Evolutionary conservation across 2,888 invertebrate species (phyloP).

Genomic region (Laspeyria flexula): DNA sequence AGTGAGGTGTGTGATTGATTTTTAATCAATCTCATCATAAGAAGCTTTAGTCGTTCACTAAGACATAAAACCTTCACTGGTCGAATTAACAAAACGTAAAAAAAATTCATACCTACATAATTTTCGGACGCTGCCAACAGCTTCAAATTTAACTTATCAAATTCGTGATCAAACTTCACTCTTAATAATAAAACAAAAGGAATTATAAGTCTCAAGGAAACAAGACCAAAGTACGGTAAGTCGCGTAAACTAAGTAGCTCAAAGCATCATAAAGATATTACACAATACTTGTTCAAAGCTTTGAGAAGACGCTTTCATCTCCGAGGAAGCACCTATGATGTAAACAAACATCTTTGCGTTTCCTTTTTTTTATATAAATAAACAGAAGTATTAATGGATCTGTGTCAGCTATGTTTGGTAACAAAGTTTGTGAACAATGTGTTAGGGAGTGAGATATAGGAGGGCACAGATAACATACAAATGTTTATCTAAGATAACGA

Average conservation of each 20-base stretch:
- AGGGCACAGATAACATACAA: neutral
- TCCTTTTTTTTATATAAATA: conserved; percentile 37
- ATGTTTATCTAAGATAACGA: no score
- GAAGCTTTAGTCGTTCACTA: no score
- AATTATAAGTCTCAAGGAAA: neutral
- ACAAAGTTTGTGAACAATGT: neutral
- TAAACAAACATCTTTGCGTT: conserved; percentile 40
- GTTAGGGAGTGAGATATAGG: neutral
- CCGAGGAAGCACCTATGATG: conserved; percentile 28
- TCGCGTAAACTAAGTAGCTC: conserved; percentile 7
- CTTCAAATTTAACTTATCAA: no score
- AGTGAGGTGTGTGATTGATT: no score
- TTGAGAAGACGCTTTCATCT: conserved; percentile 31
- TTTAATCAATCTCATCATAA: no score
- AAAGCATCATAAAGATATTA: conserved; percentile 21
- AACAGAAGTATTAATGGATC: conserved; percentile 30
- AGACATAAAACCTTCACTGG: no score
- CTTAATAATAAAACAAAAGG: neutral
- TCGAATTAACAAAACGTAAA: no score
- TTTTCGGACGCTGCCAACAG: no score
- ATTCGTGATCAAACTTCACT: no score
- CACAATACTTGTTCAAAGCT: conserved; percentile 14
- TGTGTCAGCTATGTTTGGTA: conserved; percentile 14
- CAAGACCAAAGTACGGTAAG: conserved; percentile 9
- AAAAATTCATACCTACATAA: no score